phyloP scores from a whole-genome alignment of 2,797 vertebrate species.

The Siniperca scherzeri region DNA sequence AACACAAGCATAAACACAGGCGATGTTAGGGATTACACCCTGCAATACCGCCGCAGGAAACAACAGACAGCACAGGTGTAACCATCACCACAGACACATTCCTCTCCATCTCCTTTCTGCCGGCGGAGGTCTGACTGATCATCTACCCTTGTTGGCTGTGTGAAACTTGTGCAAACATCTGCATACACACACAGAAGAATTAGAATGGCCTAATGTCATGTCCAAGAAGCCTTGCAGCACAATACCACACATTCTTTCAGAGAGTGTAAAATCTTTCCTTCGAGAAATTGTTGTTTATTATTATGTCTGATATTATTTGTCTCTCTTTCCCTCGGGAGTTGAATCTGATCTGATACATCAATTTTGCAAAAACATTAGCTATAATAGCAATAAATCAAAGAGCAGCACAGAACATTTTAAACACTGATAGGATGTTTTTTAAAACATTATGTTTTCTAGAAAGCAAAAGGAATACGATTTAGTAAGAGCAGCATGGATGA shows the following conservation, averaged over 20 bases:
- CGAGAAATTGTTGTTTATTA: neutral
- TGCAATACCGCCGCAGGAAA: slow-evolving; percentile 71
- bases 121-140: slow-evolving; percentile 70
- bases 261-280: slow-evolving; percentile 18
- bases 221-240: slow-evolving; percentile 60
- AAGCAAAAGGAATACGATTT: neutral
- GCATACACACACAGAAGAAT: slow-evolving; percentile 51
- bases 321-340: neutral
- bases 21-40: slow-evolving; percentile 80
- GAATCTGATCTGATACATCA: neutral
- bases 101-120: slow-evolving; percentile 51
- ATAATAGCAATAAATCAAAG: neutral
- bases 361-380: neutral
- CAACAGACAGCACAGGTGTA: slow-evolving; percentile 75
- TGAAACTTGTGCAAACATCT: slow-evolving; percentile 80
- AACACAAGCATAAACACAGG: slow-evolving; percentile 83
- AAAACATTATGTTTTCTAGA: neutral
- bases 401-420: neutral
- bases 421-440: slow-evolving; percentile 4
- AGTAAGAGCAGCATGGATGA: slow-evolving; percentile 21
- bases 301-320: neutral
- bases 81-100: slow-evolving; percentile 61
- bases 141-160: slow-evolving; percentile 48
- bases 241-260: slow-evolving; percentile 57
- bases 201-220: slow-evolving; percentile 56